Conservation (phyloP, 2,888 invertebrate species). For the Pollenia amentaria region DNA sequence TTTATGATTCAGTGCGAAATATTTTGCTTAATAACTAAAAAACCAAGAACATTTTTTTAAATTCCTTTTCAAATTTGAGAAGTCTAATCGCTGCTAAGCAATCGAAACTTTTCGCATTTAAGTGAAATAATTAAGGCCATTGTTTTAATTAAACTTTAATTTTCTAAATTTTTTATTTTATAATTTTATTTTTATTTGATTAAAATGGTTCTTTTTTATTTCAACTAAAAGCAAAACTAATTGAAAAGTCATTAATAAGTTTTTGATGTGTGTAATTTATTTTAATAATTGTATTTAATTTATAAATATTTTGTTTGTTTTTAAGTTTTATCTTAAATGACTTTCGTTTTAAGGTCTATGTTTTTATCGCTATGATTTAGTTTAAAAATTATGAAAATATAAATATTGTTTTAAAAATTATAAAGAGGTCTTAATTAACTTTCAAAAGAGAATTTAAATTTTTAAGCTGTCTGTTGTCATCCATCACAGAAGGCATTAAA, state of each 20-base stretch:
- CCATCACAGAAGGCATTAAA: too few relatives aligned
- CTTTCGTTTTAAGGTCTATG: constrained; percentile 30
- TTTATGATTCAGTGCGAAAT: too few relatives aligned
- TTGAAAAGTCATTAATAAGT: constrained; percentile 20
- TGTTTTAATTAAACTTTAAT: neutral
- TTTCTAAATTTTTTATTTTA: neutral
- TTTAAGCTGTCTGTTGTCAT: too few relatives aligned
- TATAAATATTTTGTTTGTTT: constrained; percentile 33
- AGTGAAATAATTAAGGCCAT: too few relatives aligned
- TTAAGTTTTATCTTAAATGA: constrained; percentile 29
- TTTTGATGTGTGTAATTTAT: constrained; percentile 13
- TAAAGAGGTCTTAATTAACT: too few relatives aligned
- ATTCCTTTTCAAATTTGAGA: too few relatives aligned
- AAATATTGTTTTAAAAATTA: neutral
- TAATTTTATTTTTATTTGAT: neutral
- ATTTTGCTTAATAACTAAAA: too few relatives aligned
- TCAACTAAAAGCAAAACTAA: neutral
- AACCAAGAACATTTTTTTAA: too few relatives aligned
- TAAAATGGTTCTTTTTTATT: neutral
- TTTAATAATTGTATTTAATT: constrained; percentile 3
- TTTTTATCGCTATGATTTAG: constrained; percentile 24
- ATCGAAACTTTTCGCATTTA: too few relatives aligned
- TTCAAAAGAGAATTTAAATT: too few relatives aligned
- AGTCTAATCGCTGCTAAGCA: too few relatives aligned
- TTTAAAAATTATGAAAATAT: neutral